A percentile compares a stretch with the other conserved stretches of the same genome.
Evolutionary conservation across 2,797 vertebrate genomes (phyloP).

Genomic region (Caiman crocodilus): DNA sequence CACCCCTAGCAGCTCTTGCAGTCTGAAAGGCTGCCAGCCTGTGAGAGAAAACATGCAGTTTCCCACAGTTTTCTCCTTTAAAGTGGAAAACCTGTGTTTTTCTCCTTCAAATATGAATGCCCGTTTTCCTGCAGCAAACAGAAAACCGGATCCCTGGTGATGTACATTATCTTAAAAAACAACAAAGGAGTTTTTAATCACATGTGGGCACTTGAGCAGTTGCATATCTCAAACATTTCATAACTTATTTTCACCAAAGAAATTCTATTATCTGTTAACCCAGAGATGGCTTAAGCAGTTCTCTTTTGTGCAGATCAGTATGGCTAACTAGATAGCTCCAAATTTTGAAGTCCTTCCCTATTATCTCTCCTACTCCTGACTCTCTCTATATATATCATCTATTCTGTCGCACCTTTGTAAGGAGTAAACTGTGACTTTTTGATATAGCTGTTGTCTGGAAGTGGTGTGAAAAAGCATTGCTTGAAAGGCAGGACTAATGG

Average conservation of each 20-base stretch:
- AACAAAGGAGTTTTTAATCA: constrained; percentile 52
- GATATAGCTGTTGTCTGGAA: not conserved
- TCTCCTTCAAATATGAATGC: too few species aligned
- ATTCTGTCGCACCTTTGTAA: not conserved
- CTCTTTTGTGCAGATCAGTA: not conserved
- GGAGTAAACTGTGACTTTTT: not conserved
- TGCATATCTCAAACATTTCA: not conserved
- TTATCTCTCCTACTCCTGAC: not conserved
- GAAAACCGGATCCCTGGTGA: too few species aligned
- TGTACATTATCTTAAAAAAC: constrained; percentile 8
- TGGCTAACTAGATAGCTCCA: not conserved
- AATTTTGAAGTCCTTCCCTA: not conserved
- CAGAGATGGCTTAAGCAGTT: not conserved
- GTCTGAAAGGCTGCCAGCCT: too few species aligned
- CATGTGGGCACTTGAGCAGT: not conserved
- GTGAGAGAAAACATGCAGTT: too few species aligned
- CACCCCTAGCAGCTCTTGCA: too few species aligned
- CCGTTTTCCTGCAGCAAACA: too few species aligned
- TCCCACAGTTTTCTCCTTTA: too few species aligned
- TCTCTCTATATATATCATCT: not conserved
- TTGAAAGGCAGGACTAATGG: not conserved
- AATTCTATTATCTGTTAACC: not conserved
- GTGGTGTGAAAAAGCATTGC: not conserved
- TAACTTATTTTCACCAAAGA: not conserved
- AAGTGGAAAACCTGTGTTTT: too few species aligned